Evolutionary conservation across 1,140 invertebrate genomes (phyloP).

Genomic region (Temnothorax nylanderi): DNA sequence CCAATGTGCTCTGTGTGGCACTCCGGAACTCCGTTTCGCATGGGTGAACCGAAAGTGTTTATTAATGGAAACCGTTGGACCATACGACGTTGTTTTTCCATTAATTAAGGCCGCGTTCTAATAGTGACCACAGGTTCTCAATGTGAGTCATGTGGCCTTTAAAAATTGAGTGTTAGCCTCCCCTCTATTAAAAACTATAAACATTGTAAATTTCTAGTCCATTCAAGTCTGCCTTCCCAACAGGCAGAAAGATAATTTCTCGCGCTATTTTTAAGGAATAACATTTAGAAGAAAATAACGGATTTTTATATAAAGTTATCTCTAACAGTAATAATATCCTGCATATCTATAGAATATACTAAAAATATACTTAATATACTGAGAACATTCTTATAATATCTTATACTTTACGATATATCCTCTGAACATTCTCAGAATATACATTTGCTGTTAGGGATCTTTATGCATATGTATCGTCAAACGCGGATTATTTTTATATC

Average conservation of each 20-base stretch:
- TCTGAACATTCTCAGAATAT: too few species aligned
- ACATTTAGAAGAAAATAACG: neutral
- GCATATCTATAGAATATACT: too few species aligned
- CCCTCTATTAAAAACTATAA: neutral
- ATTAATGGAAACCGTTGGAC: slow-evolving; percentile 45
- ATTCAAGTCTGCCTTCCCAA: neutral
- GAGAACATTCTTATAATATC: too few species aligned
- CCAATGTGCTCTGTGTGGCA: slow-evolving; percentile 6
- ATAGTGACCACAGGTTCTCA: slow-evolving; percentile 5
- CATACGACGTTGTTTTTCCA: slow-evolving; percentile 40
- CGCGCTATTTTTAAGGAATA: neutral
- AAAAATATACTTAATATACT: too few species aligned
- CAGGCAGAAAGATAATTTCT: neutral
- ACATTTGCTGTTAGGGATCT: too few species aligned
- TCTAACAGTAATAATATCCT: too few species aligned
- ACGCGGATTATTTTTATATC: neutral
- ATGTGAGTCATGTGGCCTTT: neutral
- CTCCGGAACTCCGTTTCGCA: slow-evolving; percentile 36
- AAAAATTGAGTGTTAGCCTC: too few species aligned
- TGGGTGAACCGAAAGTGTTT: slow-evolving; percentile 44
- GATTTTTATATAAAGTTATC: neutral
- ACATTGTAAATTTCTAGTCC: neutral
- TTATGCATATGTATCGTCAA: neutral
- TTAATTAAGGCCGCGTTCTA: slow-evolving; percentile 41
- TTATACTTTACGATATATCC: too few species aligned